A percentile compares a stretch with the other conserved stretches of the same genome.
phyloP scores from a whole-genome alignment of 1,140 invertebrate species.

The Stratiolaelaps scimitus region DNA sequence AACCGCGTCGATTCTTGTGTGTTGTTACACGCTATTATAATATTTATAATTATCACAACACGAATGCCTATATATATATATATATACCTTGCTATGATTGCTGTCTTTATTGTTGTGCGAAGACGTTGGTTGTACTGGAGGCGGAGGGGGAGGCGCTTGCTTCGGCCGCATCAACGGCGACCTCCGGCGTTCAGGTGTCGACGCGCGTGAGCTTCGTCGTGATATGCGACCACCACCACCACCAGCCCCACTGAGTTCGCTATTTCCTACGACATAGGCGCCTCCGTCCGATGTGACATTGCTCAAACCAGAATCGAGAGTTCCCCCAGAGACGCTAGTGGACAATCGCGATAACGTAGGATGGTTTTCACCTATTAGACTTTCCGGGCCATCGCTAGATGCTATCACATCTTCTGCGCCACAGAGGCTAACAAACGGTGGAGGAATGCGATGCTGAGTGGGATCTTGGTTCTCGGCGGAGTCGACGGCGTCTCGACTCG shows the following conservation, averaged over 20 bases:
- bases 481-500: not conserved
- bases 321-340: too few species aligned
- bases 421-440: slow-evolving; percentile 9
- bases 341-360: too few species aligned
- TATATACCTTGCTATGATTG: too few species aligned
- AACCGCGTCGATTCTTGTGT: too few species aligned
- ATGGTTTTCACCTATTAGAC: too few species aligned
- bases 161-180: slow-evolving; percentile 16
- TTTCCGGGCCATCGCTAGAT: too few species aligned
- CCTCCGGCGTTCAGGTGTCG: not conserved
- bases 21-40: too few species aligned
- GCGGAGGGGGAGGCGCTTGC: slow-evolving; percentile 11
- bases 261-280: not conserved
- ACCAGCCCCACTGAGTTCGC: not conserved
- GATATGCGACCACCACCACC: slow-evolving; percentile 9
- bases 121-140: not conserved
- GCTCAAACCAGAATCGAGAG: too few species aligned
- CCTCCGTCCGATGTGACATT: not conserved
- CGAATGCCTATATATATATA: too few species aligned
- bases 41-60: too few species aligned
- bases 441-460: not conserved
- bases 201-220: slow-evolving; percentile 9
- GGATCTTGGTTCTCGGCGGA: too few species aligned
- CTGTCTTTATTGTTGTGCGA: not conserved
- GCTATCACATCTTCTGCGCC: too few species aligned